A percentile compares a stretch with the other conserved stretches of the same genome.
These are phyloP conservation scores for Clarias batrachus DNA, from an alignment of 2,113 vertebrate genomes.

Conservation along the genomic window DNA sequence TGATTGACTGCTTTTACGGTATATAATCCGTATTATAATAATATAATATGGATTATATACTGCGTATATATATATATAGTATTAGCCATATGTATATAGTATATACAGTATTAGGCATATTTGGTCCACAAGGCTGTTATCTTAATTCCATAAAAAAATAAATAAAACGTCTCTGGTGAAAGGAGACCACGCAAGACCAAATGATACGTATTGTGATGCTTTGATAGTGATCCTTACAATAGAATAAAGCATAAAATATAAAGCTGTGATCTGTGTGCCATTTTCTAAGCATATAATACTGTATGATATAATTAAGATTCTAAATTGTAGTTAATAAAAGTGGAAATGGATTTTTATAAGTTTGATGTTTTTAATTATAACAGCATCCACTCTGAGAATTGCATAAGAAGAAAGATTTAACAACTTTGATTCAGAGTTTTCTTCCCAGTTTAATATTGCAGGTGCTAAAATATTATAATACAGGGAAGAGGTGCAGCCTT, in stretches of 20 bases:
- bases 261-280: neutral
- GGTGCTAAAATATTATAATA: slow-evolving; percentile 2
- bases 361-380: slow-evolving; percentile 18
- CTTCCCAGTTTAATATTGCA: slow-evolving; percentile 11
- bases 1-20: no score
- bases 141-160: no score
- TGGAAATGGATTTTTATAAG: neutral
- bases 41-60: no score
- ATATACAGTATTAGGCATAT: no score
- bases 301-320: slow-evolving; percentile 6
- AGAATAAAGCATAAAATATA: neutral
- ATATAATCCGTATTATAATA: no score
- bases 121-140: no score
- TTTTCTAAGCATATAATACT: neutral
- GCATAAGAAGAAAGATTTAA: neutral
- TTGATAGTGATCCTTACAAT: no score
- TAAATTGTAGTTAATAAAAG: neutral
- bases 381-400: neutral
- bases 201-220: no score
- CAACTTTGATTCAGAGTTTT: slow-evolving; percentile 15
- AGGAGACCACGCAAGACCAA: no score
- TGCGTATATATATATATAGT: no score
- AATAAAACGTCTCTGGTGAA: no score
- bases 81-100: no score
- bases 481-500: neutral